phyloP scores from a whole-genome alignment of 2,797 vertebrate species.

The Chanos chanos region DNA sequence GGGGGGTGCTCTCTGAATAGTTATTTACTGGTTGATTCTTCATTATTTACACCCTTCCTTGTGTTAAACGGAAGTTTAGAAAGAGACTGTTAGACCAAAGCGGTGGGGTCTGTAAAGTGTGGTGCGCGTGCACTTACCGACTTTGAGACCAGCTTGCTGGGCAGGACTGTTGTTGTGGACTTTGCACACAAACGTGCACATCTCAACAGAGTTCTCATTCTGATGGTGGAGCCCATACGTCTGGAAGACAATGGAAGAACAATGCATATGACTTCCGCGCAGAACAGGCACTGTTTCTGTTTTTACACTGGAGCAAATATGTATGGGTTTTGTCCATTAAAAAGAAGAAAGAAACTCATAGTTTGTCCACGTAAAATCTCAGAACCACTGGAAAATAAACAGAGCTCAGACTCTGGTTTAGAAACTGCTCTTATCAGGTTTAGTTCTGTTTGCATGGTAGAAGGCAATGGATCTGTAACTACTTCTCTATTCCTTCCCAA shows the following conservation, averaged over 20 bases:
- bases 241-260: slow-evolving; percentile 62
- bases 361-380: no score
- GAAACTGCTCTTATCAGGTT: no score
- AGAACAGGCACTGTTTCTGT: no score
- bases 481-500: no score
- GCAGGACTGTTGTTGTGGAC: slow-evolving; percentile 87
- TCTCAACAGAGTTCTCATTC: slow-evolving; percentile 88
- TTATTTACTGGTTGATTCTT: background rate
- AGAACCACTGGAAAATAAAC: no score
- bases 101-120: background rate
- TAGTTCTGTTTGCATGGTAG: no score
- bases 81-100: background rate
- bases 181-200: slow-evolving; percentile 94
- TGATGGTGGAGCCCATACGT: slow-evolving; percentile 93
- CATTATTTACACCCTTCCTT: background rate
- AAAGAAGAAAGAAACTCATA: no score
- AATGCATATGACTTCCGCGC: background rate
- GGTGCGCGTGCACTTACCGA: slow-evolving; percentile 72
- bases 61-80: slow-evolving; percentile 17
- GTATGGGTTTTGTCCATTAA: no score
- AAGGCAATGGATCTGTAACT: no score
- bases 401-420: no score
- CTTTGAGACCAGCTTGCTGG: slow-evolving; percentile 82
- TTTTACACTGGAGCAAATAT: no score
- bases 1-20: background rate